These are phyloP conservation scores for Pachyrhynchus sulphureomaculatus DNA, from an alignment of 1,140 invertebrate genomes.

Conservation along the genomic window DNA sequence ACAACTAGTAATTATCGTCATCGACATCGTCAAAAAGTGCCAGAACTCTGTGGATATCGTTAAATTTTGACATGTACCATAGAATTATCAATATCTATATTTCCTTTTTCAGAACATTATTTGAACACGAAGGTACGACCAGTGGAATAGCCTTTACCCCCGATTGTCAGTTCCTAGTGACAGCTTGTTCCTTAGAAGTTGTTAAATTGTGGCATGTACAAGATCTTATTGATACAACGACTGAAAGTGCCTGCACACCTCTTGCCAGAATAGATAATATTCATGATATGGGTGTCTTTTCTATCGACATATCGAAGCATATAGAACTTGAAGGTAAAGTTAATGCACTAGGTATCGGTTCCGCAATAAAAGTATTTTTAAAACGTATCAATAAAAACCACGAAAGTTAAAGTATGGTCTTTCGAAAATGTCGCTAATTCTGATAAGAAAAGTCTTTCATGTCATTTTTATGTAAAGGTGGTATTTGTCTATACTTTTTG, in stretches of 20 bases:
- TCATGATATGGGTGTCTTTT: slow-evolving; percentile 74
- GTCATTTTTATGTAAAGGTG: too few relatives aligned
- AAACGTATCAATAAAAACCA: too few relatives aligned
- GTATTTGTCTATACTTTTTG: too few relatives aligned
- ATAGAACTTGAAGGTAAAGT: slow-evolving; percentile 48
- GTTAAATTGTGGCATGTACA: slow-evolving; percentile 64
- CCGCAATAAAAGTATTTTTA: too few relatives aligned
- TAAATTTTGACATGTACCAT: too few relatives aligned
- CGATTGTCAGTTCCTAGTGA: slow-evolving; percentile 66
- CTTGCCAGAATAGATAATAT: slow-evolving; percentile 61
- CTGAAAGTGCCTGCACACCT: slow-evolving; percentile 46
- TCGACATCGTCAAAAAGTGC: too few relatives aligned
- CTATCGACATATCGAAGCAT: slow-evolving; percentile 62
- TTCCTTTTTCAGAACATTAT: slow-evolving; percentile 60
- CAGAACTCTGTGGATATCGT: too few relatives aligned
- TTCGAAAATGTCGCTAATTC: too few relatives aligned
- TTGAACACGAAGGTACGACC: slow-evolving; percentile 68
- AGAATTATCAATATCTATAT: too few relatives aligned
- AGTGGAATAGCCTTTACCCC: slow-evolving; percentile 65
- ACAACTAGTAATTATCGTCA: too few relatives aligned
- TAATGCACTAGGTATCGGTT: background rate
- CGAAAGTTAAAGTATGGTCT: too few relatives aligned
- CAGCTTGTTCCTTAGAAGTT: slow-evolving; percentile 66
- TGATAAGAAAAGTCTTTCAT: too few relatives aligned
- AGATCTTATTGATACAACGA: slow-evolving; percentile 52